phyloP scores from a whole-genome alignment of 2,888 invertebrate genomes.

The Drosophila conformis region DNA sequence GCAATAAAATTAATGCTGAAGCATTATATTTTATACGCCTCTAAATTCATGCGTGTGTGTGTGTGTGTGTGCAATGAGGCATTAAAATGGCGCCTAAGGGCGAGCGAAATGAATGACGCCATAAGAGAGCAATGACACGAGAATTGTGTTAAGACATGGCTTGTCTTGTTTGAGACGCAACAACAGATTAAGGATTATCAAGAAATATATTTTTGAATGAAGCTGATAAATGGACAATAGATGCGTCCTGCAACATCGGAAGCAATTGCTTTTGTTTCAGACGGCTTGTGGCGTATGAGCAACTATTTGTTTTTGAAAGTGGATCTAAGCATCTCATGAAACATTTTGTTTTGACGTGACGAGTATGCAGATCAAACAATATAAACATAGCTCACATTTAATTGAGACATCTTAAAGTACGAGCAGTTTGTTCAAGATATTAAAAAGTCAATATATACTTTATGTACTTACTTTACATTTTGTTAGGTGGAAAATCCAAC shows the following conservation, averaged over 20 bases:
- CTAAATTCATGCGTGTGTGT: constrained; percentile 23
- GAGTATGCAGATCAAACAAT: neutral
- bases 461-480: constrained; percentile 25
- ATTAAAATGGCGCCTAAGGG: constrained; percentile 57
- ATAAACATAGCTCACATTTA: neutral
- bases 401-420: neutral
- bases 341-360: neutral
- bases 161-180: constrained; percentile 3
- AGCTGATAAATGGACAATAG: constrained; percentile 4
- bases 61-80: constrained; percentile 53
- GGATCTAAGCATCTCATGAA: neutral
- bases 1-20: constrained; percentile 69
- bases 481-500: constrained; percentile 9
- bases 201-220: neutral
- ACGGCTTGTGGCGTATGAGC: neutral
- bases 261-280: neutral
- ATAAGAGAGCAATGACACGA: constrained; percentile 30
- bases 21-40: constrained; percentile 49
- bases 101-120: constrained; percentile 40
- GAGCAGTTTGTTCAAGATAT: neutral
- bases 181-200: constrained; percentile 4
- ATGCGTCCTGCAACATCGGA: neutral
- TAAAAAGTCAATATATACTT: neutral
- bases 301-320: neutral
- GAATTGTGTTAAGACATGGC: constrained; percentile 11